Evolutionary conservation across 2,113 vertebrate genomes (phyloP), one percentile per base, ranked within the genome.

Genomic region (Macrotus californicus): DNA sequence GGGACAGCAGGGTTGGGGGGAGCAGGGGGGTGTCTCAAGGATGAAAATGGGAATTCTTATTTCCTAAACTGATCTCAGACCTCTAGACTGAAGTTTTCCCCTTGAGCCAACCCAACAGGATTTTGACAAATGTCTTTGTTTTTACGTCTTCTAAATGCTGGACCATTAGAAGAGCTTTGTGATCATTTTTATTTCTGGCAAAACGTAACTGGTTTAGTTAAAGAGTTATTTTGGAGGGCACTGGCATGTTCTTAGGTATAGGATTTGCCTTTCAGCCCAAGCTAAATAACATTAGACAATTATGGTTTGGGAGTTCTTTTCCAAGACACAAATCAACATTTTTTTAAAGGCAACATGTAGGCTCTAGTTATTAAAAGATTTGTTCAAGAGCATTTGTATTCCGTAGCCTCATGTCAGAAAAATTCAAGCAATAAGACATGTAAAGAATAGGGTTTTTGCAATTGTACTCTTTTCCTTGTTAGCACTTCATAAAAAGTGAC

Each of bases 321-420:
- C 87, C 93, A 96, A 85, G 88, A 97, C 90, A 76, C 84, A 90
- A 97, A 95, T 94, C 89, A 83, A 93, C 95, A 96, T 96, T 92
- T 96, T 83, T 96, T 95, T 67, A 73, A 95, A 89, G 69, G 69
- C 86, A 97, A 89, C 75, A 92, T 79, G 70, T 85, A 95, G 81
- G n/a, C 52, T 95, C 26, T 95, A 72, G 77, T 93, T 97, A 96
- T 96, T 95, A 89, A 97, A 94, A 96, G 93, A 91, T 94, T 97
- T 97, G 75, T 94, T 96, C 39, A 90, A 97, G 87, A 95, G 41
- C 77, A 76, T 85, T 94, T 83, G 93, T 97, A 93, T 96, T 96
- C 90, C 90, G 88, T 91, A 94, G 76, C 91, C 85, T 97, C 96
- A 96, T 83, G 87, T 88, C 93, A 96, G 85, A 97, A 98, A 97